A percentile compares a stretch with the other conserved stretches of the same genome.
These are phyloP conservation scores for Acronicta leporina DNA, from an alignment of 2,888 invertebrate species.

Conservation along the genomic window DNA sequence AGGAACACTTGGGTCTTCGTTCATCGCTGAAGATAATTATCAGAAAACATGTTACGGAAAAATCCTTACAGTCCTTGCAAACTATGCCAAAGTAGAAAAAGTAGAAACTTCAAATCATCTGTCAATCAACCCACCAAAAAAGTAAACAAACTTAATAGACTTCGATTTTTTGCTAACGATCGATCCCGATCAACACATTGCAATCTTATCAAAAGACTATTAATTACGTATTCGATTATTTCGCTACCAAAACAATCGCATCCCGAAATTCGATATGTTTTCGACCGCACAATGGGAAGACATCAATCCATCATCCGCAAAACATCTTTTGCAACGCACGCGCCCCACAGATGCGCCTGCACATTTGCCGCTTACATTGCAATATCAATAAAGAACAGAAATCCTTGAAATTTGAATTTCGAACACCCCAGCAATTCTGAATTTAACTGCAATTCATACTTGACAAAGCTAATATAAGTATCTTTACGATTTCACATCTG, in stretches of 20 bases:
- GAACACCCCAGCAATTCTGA: conserved; percentile 54
- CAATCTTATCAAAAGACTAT: conserved; percentile 55
- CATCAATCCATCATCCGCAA: conserved; percentile 72
- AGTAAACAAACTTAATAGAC: conserved; percentile 17
- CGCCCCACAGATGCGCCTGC: conserved; percentile 74
- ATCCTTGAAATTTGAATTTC: conserved; percentile 24
- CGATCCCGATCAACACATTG: conserved; percentile 39
- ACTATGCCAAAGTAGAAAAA: conserved; percentile 4
- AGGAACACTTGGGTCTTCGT: too few species aligned
- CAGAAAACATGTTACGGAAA: too few species aligned
- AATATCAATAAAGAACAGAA: conserved; percentile 48
- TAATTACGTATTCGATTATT: conserved; percentile 58
- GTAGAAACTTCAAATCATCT: conserved; percentile 10
- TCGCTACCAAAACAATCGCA: conserved; percentile 49
- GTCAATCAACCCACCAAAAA: conserved; percentile 21
- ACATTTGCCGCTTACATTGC: conserved; percentile 62
- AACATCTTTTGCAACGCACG: conserved; percentile 80
- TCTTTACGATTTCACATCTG: conserved; percentile 61
- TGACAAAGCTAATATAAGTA: conserved; percentile 42
- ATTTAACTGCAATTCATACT: conserved; percentile 37
- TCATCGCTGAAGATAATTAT: too few species aligned
- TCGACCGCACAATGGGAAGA: conserved; percentile 56
- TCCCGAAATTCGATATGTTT: conserved; percentile 62
- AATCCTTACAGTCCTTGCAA: not conserved
- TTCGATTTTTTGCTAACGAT: conserved; percentile 25